Percentiles rank a stretch among this genome's conserved stretches.
Conservation (phyloP, 2,888 invertebrate genomes). For the Drepana falcataria region DNA sequence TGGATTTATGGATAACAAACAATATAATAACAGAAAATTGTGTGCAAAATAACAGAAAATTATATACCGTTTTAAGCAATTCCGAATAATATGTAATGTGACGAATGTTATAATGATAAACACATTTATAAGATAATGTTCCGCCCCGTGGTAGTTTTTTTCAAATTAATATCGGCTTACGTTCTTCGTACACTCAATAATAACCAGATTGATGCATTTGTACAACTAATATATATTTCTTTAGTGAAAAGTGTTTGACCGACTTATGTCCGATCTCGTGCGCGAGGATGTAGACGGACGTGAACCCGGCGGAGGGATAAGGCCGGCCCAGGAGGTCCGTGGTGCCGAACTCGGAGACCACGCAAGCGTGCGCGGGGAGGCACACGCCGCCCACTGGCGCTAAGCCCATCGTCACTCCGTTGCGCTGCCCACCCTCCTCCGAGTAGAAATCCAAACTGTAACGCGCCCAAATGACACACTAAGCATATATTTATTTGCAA, state of each 20-base stretch:
- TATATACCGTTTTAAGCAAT: too few relatives aligned
- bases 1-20: too few relatives aligned
- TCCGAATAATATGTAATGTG: too few relatives aligned
- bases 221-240: too few relatives aligned
- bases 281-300: conserved; percentile 88
- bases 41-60: too few relatives aligned
- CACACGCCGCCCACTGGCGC: conserved; percentile 90
- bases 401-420: conserved; percentile 88
- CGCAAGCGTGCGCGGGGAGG: conserved; percentile 84
- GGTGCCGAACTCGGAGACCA: conserved; percentile 88
- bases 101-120: too few relatives aligned
- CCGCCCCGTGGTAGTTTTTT: too few relatives aligned
- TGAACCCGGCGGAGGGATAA: conserved; percentile 90
- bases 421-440: conserved; percentile 83
- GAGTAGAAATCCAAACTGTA: conserved; percentile 85
- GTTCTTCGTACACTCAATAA: conserved; percentile 10
- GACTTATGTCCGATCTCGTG: conserved; percentile 93
- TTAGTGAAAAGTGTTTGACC: conserved; percentile 26
- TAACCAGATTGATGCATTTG: neutral
- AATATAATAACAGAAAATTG: too few relatives aligned
- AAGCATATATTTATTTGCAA: neutral
- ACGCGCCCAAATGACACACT: conserved; percentile 7
- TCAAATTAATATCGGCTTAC: neutral
- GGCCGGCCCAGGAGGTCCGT: conserved; percentile 85
- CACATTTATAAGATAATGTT: too few relatives aligned